Conservation (phyloP, 1,140 invertebrate species). For the Onthophagus taurus region DNA sequence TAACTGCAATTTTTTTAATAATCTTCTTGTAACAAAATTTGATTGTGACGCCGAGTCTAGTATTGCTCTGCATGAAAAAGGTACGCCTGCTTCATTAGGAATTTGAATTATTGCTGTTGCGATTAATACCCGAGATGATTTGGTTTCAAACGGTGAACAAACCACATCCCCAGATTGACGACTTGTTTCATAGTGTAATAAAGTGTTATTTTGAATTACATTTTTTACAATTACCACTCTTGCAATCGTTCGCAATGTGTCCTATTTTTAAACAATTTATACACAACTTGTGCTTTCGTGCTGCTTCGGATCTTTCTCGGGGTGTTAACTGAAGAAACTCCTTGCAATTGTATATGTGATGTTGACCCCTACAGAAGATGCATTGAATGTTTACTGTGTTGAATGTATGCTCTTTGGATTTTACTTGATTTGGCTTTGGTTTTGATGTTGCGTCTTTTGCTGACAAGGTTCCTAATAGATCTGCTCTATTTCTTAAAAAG, state of each 20-base stretch:
- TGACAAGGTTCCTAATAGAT: slow-evolving; percentile 8
- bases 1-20: background rate
- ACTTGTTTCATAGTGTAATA: slow-evolving; percentile 12
- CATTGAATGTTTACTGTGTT: background rate
- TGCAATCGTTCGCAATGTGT: slow-evolving; percentile 12
- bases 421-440: no score
- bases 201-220: slow-evolving; percentile 15
- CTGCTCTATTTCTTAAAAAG: background rate
- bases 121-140: slow-evolving; percentile 1
- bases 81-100: background rate
- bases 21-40: no score
- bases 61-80: background rate
- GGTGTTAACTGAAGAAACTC: background rate
- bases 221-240: slow-evolving; percentile 12
- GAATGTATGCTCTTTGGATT: no score
- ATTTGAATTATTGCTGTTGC: slow-evolving; percentile 7
- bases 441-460: background rate
- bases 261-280: slow-evolving; percentile 4
- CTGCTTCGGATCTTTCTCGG: no score
- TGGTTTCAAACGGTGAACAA: background rate
- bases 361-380: slow-evolving; percentile 2
- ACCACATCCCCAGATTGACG: background rate
- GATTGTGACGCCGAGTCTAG: no score
- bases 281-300: no score
- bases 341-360: background rate